Base-by-base conservation (phyloP, 2,888 invertebrate genomes). In the Athalia cordata region DNA sequence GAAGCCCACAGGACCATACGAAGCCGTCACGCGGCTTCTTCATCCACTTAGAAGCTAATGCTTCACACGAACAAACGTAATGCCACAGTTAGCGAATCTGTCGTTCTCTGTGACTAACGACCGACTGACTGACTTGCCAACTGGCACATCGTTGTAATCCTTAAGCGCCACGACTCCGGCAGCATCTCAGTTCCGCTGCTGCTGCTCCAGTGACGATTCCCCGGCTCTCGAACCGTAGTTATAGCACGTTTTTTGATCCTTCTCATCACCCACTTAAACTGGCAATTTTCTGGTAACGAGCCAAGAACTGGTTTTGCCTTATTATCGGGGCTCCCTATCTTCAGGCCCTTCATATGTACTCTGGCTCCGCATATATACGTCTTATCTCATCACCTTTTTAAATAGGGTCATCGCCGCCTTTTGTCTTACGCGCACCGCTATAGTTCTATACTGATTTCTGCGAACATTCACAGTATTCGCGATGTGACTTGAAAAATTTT, bases 1-100 rank as follows among this genome's bases (percentile, higher is more conserved):
- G 87, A 88, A 83, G 86, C 86, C 83, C 81, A 49, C 5, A 72
- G 72, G 59, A 49, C 83, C 84, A 82, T 85, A 83, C 82, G 83
- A 85, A 80, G 81, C 81, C 81, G 83, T 79, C 83, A 81, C 62
- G 70, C 79, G 79, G 75, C 62, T 50, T 13, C 61, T 52, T 4
- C 29, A 47, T 57, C 57, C 72, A 59, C 47, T 72, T 72, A 72
- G 47, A 72, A 72, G 59, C 59, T 47, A 47, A 59, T 72, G 72
- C 43, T 59, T 72, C 72, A 72, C 72, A 59, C 72, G 59, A 72
- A 59, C 72, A 47, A 72, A n/a, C 45, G 59, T 72, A 59, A 72
- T 47, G 72, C 72, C 59, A 72, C 72, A 57, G 72, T 72, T 72
- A 59, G 59, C 72, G 72, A 72, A 72, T 72, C 57, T 72, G 72